Evolutionary conservation across 2,888 invertebrate genomes (phyloP).

Genomic region (Hedychridium roseum): DNA sequence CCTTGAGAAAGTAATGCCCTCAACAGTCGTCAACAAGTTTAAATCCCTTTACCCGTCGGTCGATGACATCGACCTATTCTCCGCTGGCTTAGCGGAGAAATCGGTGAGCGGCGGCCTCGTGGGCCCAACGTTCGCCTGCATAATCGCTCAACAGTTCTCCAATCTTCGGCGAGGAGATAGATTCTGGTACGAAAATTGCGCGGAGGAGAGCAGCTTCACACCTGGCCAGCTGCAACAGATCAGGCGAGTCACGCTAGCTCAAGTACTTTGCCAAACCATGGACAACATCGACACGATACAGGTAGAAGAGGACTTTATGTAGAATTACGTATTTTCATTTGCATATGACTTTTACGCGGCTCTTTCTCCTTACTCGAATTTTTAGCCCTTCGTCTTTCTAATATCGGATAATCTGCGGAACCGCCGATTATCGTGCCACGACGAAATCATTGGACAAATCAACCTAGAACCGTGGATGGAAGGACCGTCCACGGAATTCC

Average conservation of each 20-base stretch:
- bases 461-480: slow-evolving; percentile 73
- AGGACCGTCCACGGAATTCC: slow-evolving; percentile 42
- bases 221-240: slow-evolving; percentile 80
- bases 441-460: slow-evolving; percentile 66
- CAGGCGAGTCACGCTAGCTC: slow-evolving; percentile 74
- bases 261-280: slow-evolving; percentile 75
- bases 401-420: slow-evolving; percentile 71
- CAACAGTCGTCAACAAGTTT: slow-evolving; percentile 72
- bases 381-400: slow-evolving; percentile 76
- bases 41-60: slow-evolving; percentile 69
- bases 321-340: too few species aligned
- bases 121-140: slow-evolving; percentile 88
- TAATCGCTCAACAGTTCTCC: slow-evolving; percentile 85
- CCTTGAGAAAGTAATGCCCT: slow-evolving; percentile 73
- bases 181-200: slow-evolving; percentile 82
- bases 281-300: slow-evolving; percentile 74
- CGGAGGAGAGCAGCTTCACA: slow-evolving; percentile 78
- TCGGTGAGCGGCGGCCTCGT: slow-evolving; percentile 82
- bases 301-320: too few species aligned
- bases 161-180: slow-evolving; percentile 80
- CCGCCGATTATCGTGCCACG: slow-evolving; percentile 68
- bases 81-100: slow-evolving; percentile 83
- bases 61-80: slow-evolving; percentile 85
- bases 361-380: too few species aligned
- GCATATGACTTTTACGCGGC: too few species aligned